Conservation (phyloP, 2,113 vertebrate species). For the Chrysochloris asiatica region DNA sequence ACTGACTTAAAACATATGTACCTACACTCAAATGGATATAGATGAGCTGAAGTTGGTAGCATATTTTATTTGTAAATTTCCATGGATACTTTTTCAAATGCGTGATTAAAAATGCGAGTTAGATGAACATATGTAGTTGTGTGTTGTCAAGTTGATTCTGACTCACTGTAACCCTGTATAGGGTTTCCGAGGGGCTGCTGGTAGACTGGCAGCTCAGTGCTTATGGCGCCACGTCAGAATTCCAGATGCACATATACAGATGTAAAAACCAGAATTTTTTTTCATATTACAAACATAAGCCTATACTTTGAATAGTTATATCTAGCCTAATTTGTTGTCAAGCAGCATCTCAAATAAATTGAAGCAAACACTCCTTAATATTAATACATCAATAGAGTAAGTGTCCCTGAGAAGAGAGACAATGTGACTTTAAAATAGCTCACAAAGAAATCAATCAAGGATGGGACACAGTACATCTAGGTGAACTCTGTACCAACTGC, state of each 20-base stretch:
- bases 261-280: background rate
- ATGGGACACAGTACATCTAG: background rate
- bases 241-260: too few species aligned
- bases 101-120: slow-evolving; percentile 17
- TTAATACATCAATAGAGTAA: background rate
- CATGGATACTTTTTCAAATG: background rate
- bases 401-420: background rate
- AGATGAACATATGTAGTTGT: background rate
- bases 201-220: too few species aligned
- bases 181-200: too few species aligned
- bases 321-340: background rate
- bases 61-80: background rate
- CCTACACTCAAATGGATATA: background rate
- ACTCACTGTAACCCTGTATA: too few species aligned
- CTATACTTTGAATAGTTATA: background rate
- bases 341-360: background rate
- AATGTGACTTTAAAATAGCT: background rate
- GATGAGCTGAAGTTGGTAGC: background rate
- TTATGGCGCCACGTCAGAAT: too few species aligned
- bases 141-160: too few species aligned
- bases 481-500: background rate
- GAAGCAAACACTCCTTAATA: background rate
- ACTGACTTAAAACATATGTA: too few species aligned
- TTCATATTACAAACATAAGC: background rate
- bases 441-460: background rate